These are phyloP conservation scores for Ariopsis seemanni DNA, from an alignment of 2,113 vertebrate genomes.

Conservation along the genomic window DNA sequence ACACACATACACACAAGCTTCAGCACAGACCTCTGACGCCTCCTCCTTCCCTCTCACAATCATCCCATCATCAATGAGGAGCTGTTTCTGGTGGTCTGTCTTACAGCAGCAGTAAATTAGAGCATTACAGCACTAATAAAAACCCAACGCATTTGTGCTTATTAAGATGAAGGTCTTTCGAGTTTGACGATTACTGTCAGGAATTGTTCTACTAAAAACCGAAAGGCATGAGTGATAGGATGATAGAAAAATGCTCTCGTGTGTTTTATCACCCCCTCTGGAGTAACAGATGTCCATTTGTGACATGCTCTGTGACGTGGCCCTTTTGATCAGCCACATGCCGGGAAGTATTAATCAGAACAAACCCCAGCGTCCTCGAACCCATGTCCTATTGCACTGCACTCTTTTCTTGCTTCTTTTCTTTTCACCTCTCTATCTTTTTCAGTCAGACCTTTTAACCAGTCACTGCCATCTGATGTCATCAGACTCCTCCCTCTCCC, in stretches of 20 bases:
- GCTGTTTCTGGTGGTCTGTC: slow-evolving; percentile 1
- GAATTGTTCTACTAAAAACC: slow-evolving; percentile 51
- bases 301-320: slow-evolving; percentile 58
- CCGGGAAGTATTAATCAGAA: neutral
- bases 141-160: slow-evolving; percentile 36
- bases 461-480: neutral
- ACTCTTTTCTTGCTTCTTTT: neutral
- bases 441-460: neutral
- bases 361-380: too few species aligned
- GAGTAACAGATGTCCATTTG: slow-evolving; percentile 59
- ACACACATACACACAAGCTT: slow-evolving; percentile 47
- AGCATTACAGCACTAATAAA: slow-evolving; percentile 34
- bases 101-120: slow-evolving; percentile 40
- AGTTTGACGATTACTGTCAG: slow-evolving; percentile 43
- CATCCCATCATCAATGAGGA: neutral
- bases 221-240: slow-evolving; percentile 58
- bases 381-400: neutral
- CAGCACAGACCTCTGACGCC: slow-evolving; percentile 16
- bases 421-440: neutral
- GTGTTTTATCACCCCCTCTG: slow-evolving; percentile 66
- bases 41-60: neutral
- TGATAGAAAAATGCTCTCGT: slow-evolving; percentile 51
- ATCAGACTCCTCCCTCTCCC: neutral
- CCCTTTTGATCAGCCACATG: slow-evolving; percentile 58
- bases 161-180: slow-evolving; percentile 45